Percentiles rank a stretch among this genome's conserved stretches.
Conservation (phyloP, 2,888 invertebrate genomes). For the Coelinius sp. region DNA sequence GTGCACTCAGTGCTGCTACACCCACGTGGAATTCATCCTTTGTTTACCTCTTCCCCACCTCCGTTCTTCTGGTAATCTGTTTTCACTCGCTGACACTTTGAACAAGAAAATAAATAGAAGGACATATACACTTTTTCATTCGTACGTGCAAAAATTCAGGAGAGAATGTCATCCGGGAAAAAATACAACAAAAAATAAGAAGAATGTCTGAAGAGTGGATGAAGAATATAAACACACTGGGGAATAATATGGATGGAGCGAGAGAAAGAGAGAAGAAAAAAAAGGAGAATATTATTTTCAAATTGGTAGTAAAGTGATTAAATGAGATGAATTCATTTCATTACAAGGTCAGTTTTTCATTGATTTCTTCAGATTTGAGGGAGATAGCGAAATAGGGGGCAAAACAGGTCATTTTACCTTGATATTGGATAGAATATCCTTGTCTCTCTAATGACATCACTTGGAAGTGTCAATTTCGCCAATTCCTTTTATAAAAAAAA, state of each 20-base stretch:
- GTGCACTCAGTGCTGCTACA: neutral
- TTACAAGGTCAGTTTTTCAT: no score
- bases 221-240: neutral
- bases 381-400: no score
- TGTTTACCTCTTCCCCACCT: neutral
- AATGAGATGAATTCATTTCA: no score
- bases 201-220: neutral
- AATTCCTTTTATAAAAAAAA: no score
- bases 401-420: no score
- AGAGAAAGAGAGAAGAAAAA: neutral
- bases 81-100: neutral
- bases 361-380: no score
- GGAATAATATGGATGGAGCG: neutral
- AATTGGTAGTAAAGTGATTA: no score
- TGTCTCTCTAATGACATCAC: no score
- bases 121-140: neutral
- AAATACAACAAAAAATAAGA: neutral
- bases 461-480: no score
- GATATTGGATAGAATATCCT: no score
- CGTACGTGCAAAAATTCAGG: constrained; percentile 6
- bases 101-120: neutral
- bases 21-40: constrained; percentile 4
- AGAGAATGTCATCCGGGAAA: neutral
- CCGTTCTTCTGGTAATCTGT: neutral
- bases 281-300: no score